Evolutionary conservation across 2,888 invertebrate species (phyloP), one percentile per base, ranked within the genome.

Genomic region (Drosophila histrio): DNA sequence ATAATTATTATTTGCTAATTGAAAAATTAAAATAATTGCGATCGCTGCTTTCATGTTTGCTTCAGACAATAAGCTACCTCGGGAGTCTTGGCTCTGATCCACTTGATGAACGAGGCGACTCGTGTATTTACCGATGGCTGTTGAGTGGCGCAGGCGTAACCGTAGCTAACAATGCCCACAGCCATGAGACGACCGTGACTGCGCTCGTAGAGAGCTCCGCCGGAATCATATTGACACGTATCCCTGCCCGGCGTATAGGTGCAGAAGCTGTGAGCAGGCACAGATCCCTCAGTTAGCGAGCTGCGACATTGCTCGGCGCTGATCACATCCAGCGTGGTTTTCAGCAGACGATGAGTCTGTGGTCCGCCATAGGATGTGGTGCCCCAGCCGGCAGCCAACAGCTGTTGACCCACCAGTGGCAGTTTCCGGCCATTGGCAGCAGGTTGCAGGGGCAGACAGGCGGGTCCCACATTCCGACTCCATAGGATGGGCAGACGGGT

Each of bases 131-230:
- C 92, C 26, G 92, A 92, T 0, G 94, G 94, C 54, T 78, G 75
- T 6, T 75, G 77, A 0, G 91, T 80, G 8, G 92, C 94, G 79
- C 95, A 95, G 26, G 87, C 92, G 24, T 87, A 79, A 2, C 95
- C 95, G 71, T 90, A 92, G 57, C 93, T 94, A 17, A 94, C 93
- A 36, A 94, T 89, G 2, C 94, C 95, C 9, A 93, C 80, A 6
- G 93, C 86, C 73, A 92, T 92, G 2, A 93, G 79, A 46, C 92
- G 91, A 15, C 89, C 89, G 71, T 67, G 60, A 28, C 65, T 77
- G 70, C 92, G 89, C 91, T 93, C 93, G 36, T 93, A 84, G 1
- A 93, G 68, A 0, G 94, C 94, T 0, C 94, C 94, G 7, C 94
- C 94, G 6, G 93, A 93, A 72, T 93, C 93, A 63, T 89, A 91